These are phyloP conservation scores for Siderastrea radians DNA, from an alignment of 92 coral and sea anemone genomes.

Conservation along the genomic window DNA sequence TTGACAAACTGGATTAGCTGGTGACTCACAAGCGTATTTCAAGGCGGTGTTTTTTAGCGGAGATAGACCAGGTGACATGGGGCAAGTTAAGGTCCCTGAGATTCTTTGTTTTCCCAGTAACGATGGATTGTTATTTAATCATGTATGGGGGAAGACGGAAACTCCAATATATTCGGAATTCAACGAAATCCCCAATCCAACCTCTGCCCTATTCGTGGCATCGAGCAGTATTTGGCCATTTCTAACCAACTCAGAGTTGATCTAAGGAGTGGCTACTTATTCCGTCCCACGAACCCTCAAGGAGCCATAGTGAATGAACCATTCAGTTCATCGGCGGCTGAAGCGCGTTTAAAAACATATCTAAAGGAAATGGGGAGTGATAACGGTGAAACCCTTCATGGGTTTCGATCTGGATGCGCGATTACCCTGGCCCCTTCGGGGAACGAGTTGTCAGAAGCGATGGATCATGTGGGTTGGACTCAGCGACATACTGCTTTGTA, in stretches of 20 bases:
- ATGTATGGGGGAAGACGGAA: too few relatives aligned
- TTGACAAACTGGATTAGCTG: too few relatives aligned
- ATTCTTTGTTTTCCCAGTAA: too few relatives aligned
- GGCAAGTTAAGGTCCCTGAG: neutral
- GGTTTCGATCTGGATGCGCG: conserved; percentile 61
- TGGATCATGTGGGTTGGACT: conserved; percentile 31
- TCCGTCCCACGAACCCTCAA: conserved; percentile 46
- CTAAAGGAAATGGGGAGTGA: conserved; percentile 44
- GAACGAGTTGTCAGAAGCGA: neutral
- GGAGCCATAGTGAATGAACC: conserved; percentile 27
- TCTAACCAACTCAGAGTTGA: too few relatives aligned
- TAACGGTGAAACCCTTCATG: conserved; percentile 60
- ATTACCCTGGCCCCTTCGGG: conserved; percentile 41
- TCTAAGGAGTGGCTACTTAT: too few relatives aligned
- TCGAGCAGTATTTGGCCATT: too few relatives aligned
- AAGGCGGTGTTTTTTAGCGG: too few relatives aligned
- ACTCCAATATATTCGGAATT: too few relatives aligned
- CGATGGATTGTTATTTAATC: too few relatives aligned
- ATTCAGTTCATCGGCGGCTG: conserved; percentile 34
- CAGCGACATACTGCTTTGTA: conserved; percentile 25
- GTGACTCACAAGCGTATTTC: too few relatives aligned
- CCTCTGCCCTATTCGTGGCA: too few relatives aligned
- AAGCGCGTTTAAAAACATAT: conserved; percentile 47
- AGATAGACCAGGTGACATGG: neutral
- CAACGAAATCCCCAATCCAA: too few relatives aligned